Evolutionary conservation across 2,888 invertebrate genomes (phyloP).

Genomic region (Eilema griseolum): DNA sequence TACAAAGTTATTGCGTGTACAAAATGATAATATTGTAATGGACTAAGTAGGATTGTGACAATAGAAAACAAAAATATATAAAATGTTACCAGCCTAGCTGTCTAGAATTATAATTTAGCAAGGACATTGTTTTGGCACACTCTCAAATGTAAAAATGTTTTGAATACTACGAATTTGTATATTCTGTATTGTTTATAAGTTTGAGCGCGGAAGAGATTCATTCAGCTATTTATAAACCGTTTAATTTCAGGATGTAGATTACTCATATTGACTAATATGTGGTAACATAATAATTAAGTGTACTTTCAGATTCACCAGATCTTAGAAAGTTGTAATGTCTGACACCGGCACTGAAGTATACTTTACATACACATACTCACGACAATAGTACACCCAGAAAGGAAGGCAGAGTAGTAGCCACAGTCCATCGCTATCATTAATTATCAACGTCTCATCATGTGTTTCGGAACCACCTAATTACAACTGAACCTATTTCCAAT

Average conservation of each 20-base stretch:
- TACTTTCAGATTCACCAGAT: background rate
- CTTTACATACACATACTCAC: background rate
- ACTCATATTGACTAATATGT: slow-evolving; percentile 8
- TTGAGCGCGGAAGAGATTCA: slow-evolving; percentile 31
- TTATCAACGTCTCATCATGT: too few species aligned
- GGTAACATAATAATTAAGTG: background rate
- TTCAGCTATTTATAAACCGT: slow-evolving; percentile 20
- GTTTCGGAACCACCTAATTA: background rate
- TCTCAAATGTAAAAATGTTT: slow-evolving; percentile 68
- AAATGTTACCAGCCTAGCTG: slow-evolving; percentile 64
- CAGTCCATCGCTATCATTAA: background rate
- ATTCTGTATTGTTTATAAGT: slow-evolving; percentile 37
- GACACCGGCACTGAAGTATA: background rate
- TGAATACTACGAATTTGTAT: slow-evolving; percentile 42
- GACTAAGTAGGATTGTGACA: slow-evolving; percentile 23
- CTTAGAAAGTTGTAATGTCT: background rate
- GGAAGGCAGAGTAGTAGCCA: background rate
- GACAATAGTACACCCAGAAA: background rate
- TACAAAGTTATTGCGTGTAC: slow-evolving; percentile 18
- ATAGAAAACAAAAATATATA: slow-evolving; percentile 27
- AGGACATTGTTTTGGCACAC: slow-evolving; percentile 71
- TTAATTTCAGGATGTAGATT: slow-evolving; percentile 41
- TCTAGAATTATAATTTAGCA: slow-evolving; percentile 69
- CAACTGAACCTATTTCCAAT: too few species aligned
- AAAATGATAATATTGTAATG: slow-evolving; percentile 11